Evolutionary conservation across 2,888 invertebrate genomes (phyloP).

Genomic region (Cephonodes hylas): DNA sequence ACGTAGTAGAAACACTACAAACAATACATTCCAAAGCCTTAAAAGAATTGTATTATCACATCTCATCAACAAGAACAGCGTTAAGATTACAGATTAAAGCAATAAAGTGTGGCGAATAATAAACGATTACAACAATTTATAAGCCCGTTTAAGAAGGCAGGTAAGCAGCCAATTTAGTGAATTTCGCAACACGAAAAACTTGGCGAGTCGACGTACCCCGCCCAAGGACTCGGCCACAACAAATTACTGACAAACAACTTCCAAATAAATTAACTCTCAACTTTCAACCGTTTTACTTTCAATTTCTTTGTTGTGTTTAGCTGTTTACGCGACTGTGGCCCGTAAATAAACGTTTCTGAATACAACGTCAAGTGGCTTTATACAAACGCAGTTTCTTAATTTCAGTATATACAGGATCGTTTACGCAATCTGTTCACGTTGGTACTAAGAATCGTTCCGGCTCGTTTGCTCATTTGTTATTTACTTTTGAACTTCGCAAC

Average conservation of each 20-base stretch:
- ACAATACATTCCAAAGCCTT: too few species aligned
- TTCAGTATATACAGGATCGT: not conserved
- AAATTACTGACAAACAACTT: constrained; percentile 79
- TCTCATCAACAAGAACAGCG: too few species aligned
- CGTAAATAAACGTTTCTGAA: constrained; percentile 8
- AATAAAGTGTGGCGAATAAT: constrained; percentile 5
- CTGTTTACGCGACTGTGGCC: constrained; percentile 20
- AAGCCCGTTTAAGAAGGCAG: not conserved
- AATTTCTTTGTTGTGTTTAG: constrained; percentile 72
- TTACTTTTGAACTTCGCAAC: not conserved
- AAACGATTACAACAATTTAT: not conserved
- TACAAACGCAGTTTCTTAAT: not conserved
- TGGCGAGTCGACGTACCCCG: constrained; percentile 58
- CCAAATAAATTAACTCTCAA: constrained; percentile 78
- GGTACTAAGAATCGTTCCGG: not conserved
- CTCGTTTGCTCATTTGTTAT: not conserved
- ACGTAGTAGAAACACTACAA: too few species aligned
- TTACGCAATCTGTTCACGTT: not conserved
- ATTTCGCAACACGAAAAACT: constrained; percentile 68
- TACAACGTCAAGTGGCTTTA: not conserved
- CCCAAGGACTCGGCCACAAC: constrained; percentile 70
- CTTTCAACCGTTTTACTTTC: constrained; percentile 76
- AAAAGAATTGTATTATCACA: too few species aligned
- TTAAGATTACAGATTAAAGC: too few species aligned
- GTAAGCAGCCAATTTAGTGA: constrained; percentile 48